Base-by-base conservation (phyloP, 2,113 vertebrate genomes). In the Cacatua alba region DNA sequence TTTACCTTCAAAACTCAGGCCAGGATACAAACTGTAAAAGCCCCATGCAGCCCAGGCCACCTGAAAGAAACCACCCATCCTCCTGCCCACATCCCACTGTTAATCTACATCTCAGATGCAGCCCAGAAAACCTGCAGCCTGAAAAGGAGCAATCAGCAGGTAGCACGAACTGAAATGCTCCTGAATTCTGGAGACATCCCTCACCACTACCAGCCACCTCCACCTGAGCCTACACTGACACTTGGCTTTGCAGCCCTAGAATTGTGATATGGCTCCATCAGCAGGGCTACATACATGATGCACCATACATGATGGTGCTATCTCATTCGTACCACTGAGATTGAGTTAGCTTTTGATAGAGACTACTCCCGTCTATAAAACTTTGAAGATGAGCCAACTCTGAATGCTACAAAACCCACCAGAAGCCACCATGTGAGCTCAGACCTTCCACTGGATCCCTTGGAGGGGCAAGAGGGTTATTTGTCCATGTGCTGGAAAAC, bases 211-310 rank as follows among this genome's bases (percentile, higher is more conserved):
- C 51, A 92, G 51, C 29, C 1, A 3, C 81, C 67, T 48, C 37
- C 53, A 63, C 53, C 35, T 29, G 17, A 86, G 31, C 46, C 16
- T n/a, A n/a, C 2, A 0, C 7, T 33, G 63, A 53, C n/a, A 69
- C 15, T 48, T 37, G 65, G 31, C 35, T 78, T 70, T 84, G 41
- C 69, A 88, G 71, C 25, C 64, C 53, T 51, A 48, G 33, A 63
- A 59, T 3, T 28, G 25, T 7, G 28, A 28, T 7, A 12, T 0
- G 8, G 31, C 48, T 79, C 81, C 29, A 26, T 18, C 24, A 49
- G 41, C 1, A 26, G 24, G 25, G 63, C 43, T 60, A 23, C 48
- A 53, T 1, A 31, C 0, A 0, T 14, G 7, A 1, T 5, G 10
- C 5, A 81, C 28, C 43, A 15, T 31, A 28, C 33, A n/a, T 35